Base-by-base conservation (phyloP, 2,888 invertebrate genomes). In the Aphodius granarius region DNA sequence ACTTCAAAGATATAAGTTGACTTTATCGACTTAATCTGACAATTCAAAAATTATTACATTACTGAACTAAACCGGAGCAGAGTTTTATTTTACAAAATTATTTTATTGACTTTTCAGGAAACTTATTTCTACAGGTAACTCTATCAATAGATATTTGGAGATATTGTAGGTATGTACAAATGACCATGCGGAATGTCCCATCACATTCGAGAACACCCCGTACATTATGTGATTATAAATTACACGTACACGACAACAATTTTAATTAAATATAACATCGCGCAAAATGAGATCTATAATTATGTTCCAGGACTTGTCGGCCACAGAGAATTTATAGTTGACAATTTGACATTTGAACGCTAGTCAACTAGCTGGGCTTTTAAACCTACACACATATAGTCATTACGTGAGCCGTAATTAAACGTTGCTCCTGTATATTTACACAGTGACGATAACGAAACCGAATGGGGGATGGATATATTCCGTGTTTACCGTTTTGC, bases 371-470 rank as follows among this genome's bases (percentile, higher is more conserved):
- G 65, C 65, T n/a, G 43, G 43, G 43, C 43, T 43, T 43, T 43
- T 43, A 43, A 43, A 43, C 43, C 43, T 43, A 43, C 43, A 2
- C 43, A 43, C 43, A 43, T 43, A 43, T 13, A 43, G 43, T 68
- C 19, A 68, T 68, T 68, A 68, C 68, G 22, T 68, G 68, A 6
- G 20, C 68, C 68, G 19, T 68, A 68, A 68, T 68, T 68, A 68
- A 68, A 68, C 68, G 68, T 19, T 43, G 65, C 20, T n/a, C n/a
- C 20, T n/a, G 68, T 22, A 68, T 68, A 68, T 68, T 68, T 68
- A 68, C 21, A 68, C n/a, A 68, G 20, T 68, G 13, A 21, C 68
- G 68, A 68, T 68, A 68, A 68, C 66, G 5, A n/a, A 9, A 18
- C 20, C 68, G 5, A 21, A 68, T 20, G 20, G 22, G 17, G 66